Conservation (phyloP, 2,113 vertebrate species). For the Oxygymnocypris stewartii region DNA sequence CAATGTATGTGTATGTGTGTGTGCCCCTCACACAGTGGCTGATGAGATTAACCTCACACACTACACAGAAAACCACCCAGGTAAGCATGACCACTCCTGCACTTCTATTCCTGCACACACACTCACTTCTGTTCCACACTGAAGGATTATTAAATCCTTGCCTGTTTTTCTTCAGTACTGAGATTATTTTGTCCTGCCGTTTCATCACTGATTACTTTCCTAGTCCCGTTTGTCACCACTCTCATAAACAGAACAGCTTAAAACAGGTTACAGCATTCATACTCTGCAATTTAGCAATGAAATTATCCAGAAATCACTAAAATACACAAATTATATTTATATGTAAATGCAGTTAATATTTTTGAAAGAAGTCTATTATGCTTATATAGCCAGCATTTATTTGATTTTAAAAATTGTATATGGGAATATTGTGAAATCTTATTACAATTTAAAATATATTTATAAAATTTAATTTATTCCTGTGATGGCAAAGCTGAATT, state of each 20-base stretch:
- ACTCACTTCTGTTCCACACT: not conserved
- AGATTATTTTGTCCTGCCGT: not conserved
- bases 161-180: constrained; percentile 3
- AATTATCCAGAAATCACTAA: too few species aligned
- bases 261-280: not conserved
- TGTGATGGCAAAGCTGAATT: not conserved
- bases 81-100: constrained; percentile 78
- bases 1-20: constrained; percentile 66
- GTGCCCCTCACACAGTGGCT: constrained; percentile 86
- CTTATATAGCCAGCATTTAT: not conserved
- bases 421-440: not conserved
- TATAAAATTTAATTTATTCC: not conserved
- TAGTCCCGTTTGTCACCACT: not conserved
- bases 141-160: not conserved
- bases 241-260: not conserved
- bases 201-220: not conserved
- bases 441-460: not conserved
- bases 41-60: constrained; percentile 97
- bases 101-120: not conserved
- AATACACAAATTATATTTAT: not conserved
- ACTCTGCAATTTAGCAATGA: not conserved
- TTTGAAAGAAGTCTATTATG: too few species aligned
- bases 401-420: not conserved
- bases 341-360: too few species aligned
- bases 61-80: constrained; percentile 86